Evolutionary conservation across 1,140 invertebrate genomes (phyloP).

Genomic region (Plectrocnemia conspersa): DNA sequence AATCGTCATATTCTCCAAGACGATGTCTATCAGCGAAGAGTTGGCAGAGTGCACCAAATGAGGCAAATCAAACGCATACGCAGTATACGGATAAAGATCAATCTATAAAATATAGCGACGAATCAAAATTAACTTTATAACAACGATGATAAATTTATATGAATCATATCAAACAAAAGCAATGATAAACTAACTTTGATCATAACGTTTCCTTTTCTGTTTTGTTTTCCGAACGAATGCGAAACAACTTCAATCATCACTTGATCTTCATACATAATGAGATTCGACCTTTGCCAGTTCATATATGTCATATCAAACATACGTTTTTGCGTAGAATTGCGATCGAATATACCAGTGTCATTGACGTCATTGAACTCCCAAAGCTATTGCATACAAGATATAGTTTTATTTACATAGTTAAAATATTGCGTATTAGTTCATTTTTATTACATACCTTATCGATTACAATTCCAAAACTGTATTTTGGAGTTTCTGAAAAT

Average conservation of each 20-base stretch:
- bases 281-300: constrained; percentile 41
- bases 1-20: constrained; percentile 53
- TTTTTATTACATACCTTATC: constrained; percentile 47
- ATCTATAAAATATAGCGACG: constrained; percentile 5
- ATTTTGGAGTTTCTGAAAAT: constrained; percentile 48
- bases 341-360: constrained; percentile 43
- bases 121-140: constrained; percentile 25
- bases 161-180: not conserved
- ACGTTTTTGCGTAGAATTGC: constrained; percentile 36
- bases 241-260: constrained; percentile 45
- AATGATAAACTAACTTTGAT: constrained; percentile 38
- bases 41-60: constrained; percentile 61
- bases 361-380: constrained; percentile 51
- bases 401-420: constrained; percentile 5
- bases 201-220: constrained; percentile 40
- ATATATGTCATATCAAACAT: constrained; percentile 40
- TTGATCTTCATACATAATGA: constrained; percentile 41
- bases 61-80: constrained; percentile 53
- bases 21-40: constrained; percentile 58
- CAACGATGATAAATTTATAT: not conserved
- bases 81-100: constrained; percentile 41
- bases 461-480: constrained; percentile 53
- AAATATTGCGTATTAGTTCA: not conserved
- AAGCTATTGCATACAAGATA: constrained; percentile 39
- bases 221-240: constrained; percentile 37